Conservation (phyloP, 2,888 invertebrate genomes). For the Itoplectis maculator region DNA sequence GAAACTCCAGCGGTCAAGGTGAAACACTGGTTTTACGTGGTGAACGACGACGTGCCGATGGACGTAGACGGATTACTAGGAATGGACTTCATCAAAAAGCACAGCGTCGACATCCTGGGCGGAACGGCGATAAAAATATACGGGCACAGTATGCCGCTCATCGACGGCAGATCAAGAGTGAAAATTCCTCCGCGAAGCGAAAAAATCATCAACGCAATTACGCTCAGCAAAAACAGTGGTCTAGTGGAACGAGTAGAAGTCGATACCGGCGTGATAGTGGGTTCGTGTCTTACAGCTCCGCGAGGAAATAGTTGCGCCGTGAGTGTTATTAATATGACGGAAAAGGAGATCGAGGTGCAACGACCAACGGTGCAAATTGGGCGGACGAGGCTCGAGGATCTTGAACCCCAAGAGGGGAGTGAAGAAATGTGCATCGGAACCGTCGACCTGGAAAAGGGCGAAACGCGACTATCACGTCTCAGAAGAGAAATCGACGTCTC, state of each 20-base stretch:
- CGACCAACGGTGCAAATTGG: not conserved
- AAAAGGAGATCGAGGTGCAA: not conserved
- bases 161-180: not conserved
- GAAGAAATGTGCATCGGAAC: no score
- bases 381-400: no score
- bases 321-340: not conserved
- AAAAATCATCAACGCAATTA: not conserved
- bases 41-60: not conserved
- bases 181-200: not conserved
- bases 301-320: not conserved
- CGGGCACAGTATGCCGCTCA: conserved; percentile 18
- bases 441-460: no score
- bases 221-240: not conserved
- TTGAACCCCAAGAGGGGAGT: no score
- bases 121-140: not conserved
- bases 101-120: conserved; percentile 9
- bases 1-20: not conserved
- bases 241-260: not conserved
- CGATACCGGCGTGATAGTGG: not conserved
- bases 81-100: conserved; percentile 16
- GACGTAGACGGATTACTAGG: not conserved
- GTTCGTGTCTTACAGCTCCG: not conserved
- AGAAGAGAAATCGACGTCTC: no score
- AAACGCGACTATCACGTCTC: no score
- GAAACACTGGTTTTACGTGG: conserved; percentile 9